These are phyloP conservation scores for Cyclophora albipunctata DNA, from an alignment of 2,888 invertebrate species.

Conservation along the genomic window DNA sequence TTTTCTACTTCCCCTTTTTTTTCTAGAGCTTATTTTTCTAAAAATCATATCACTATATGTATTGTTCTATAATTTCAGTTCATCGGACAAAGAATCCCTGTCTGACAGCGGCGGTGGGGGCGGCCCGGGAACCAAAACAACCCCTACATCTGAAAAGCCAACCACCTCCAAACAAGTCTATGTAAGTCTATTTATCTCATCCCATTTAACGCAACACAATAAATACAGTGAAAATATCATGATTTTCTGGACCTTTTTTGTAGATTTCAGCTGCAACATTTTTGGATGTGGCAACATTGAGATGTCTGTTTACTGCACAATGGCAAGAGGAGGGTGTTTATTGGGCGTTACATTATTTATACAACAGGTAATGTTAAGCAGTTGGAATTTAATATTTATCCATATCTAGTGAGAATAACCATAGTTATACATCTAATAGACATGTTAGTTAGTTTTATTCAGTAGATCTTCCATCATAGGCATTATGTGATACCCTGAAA, in stretches of 20 bases:
- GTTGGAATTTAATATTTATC: too few species aligned
- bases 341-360: constrained; percentile 95
- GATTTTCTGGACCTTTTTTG: neutral
- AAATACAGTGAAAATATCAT: too few species aligned
- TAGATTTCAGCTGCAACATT: constrained; percentile 93
- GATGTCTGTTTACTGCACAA: constrained; percentile 95
- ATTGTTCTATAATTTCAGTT: constrained; percentile 40
- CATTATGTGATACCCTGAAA: too few species aligned
- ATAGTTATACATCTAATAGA: neutral
- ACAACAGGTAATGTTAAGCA: constrained; percentile 83
- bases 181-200: constrained; percentile 28
- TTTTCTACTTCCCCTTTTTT: too few species aligned
- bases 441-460: neutral
- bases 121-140: constrained; percentile 44
- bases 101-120: constrained; percentile 72
- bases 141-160: constrained; percentile 53
- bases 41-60: too few species aligned
- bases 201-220: too few species aligned
- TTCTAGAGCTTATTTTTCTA: too few species aligned
- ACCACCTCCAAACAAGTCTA: constrained; percentile 49
- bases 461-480: too few species aligned
- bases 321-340: constrained; percentile 99
- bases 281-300: constrained; percentile 95
- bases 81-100: constrained; percentile 86
- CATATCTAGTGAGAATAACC: neutral